phyloP scores from a whole-genome alignment of 2,113 vertebrate species.

The Mellivora capensis region DNA sequence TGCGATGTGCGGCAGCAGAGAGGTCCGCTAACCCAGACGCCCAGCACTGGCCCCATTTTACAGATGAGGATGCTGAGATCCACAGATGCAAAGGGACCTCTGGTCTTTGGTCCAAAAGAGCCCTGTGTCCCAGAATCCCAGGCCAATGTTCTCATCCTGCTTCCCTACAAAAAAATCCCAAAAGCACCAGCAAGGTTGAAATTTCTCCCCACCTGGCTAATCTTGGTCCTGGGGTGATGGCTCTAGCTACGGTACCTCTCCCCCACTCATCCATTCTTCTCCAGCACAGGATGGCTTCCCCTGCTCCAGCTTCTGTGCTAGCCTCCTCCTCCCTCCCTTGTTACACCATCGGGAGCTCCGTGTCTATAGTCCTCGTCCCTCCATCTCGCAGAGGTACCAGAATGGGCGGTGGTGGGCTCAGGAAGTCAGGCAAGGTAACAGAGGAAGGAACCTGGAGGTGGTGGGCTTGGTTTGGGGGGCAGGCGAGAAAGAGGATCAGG shows the following conservation, averaged over 20 bases:
- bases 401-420: not conserved
- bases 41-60: not conserved
- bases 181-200: not conserved
- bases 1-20: not conserved
- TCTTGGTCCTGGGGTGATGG: not conserved
- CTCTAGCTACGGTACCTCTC: fast-evolving
- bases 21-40: not conserved
- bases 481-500: not conserved
- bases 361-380: not conserved
- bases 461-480: not conserved
- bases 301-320: not conserved
- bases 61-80: not conserved
- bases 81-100: not conserved
- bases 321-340: not conserved
- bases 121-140: not conserved
- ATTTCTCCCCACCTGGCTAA: not conserved
- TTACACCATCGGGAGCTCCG: fast-evolving
- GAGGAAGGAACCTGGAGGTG: no score
- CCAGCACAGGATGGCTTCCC: fast-evolving
- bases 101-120: not conserved
- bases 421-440: not conserved
- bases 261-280: fast-evolving
- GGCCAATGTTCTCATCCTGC: not conserved
- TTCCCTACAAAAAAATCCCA: no score
- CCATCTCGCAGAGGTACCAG: not conserved